These are phyloP conservation scores for Myiothlypis chrysogaster DNA, from an alignment of 2,797 vertebrate genomes.

Conservation along the genomic window DNA sequence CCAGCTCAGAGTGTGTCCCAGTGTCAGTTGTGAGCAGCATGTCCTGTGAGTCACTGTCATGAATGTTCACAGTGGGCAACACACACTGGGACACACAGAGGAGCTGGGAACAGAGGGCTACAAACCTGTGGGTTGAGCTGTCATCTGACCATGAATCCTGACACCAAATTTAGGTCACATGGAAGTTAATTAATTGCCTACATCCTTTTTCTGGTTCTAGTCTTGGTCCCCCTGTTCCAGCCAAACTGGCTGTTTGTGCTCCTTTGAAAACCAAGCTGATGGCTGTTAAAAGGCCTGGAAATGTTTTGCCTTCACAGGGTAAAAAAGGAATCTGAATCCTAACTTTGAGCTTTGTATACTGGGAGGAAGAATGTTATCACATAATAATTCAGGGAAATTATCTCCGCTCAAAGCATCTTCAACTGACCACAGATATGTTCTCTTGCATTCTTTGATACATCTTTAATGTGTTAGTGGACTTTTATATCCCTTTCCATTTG, in stretches of 20 bases:
- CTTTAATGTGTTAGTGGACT: conserved; percentile 50
- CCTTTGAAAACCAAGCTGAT: not conserved
- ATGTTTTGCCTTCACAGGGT: not conserved
- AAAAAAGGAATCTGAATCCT: not conserved
- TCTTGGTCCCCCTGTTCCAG: not conserved
- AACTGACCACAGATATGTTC: conserved; percentile 43
- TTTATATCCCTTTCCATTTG: conserved; percentile 23
- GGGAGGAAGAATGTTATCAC: conserved; percentile 49
- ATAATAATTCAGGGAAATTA: conserved; percentile 56
- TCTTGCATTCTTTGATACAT: conserved; percentile 19
- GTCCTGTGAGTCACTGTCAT: not conserved
- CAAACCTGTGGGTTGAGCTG: not conserved
- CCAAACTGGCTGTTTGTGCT: not conserved
- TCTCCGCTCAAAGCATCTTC: conserved; percentile 33
- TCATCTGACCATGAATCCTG: not conserved
- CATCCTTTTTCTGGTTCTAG: not conserved
- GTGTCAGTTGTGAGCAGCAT: not conserved
- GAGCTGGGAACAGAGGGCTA: not conserved
- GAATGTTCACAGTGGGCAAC: not conserved
- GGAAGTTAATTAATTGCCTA: not conserved
- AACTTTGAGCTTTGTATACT: conserved; percentile 12
- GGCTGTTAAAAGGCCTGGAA: not conserved
- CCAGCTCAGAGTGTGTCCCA: not conserved
- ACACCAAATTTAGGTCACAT: not conserved
- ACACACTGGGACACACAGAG: not conserved